Percentiles rank a stretch among this genome's conserved stretches.
Evolutionary conservation across 1,140 invertebrate species (phyloP).

Genomic region (Saxidomus purpurata): DNA sequence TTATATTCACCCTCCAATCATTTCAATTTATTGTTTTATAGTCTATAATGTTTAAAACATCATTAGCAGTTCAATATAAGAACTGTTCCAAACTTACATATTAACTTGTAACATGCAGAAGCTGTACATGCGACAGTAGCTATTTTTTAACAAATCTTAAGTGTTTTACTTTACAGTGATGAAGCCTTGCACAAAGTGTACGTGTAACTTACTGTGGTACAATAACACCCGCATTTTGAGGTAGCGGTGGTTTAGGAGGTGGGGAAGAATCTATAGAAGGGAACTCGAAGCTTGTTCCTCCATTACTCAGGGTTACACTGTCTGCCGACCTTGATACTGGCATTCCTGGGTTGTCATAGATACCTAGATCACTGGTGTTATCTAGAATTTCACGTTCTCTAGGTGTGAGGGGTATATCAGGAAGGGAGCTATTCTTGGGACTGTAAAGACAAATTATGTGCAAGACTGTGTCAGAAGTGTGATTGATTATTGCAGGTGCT

Average conservation of each 20-base stretch:
- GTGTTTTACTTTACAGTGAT: too few species aligned
- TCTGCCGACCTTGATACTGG: constrained; percentile 73
- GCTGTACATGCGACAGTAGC: too few species aligned
- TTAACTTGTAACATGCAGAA: too few species aligned
- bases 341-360: constrained; percentile 77
- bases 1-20: too few species aligned
- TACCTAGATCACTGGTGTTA: constrained; percentile 80
- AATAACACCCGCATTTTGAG: constrained; percentile 86
- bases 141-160: too few species aligned
- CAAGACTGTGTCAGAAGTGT: neutral
- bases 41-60: too few species aligned
- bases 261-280: constrained; percentile 84
- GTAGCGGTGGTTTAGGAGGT: constrained; percentile 95
- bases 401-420: constrained; percentile 91
- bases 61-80: too few species aligned
- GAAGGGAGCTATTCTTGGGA: constrained; percentile 90
- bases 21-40: too few species aligned
- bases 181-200: neutral
- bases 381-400: constrained; percentile 86
- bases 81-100: too few species aligned
- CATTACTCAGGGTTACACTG: constrained; percentile 70
- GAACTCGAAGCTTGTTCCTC: constrained; percentile 67
- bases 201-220: constrained; percentile 71
- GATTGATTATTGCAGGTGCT: neutral
- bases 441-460: constrained; percentile 65